Percentiles rank a stretch among this genome's conserved stretches.
Evolutionary conservation across 2,888 invertebrate species (phyloP).

Genomic region (Acanthosepion esculentum): DNA sequence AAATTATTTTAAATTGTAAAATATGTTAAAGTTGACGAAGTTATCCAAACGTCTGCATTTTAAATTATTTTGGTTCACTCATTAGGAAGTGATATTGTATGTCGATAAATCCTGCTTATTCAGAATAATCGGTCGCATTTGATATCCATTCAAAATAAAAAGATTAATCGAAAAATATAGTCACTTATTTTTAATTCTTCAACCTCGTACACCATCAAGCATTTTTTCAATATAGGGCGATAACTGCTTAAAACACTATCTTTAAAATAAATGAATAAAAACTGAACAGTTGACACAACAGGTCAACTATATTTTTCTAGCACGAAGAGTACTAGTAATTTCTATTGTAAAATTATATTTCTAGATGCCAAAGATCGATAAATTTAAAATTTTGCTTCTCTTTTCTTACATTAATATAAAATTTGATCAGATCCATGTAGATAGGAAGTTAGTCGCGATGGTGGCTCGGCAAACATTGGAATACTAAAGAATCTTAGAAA

Average conservation of each 20-base stretch:
- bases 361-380: neutral
- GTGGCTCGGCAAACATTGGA: neutral
- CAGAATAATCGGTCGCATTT: too few species aligned
- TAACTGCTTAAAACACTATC: neutral
- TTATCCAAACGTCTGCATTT: too few species aligned
- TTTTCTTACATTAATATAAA: neutral
- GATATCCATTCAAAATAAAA: too few species aligned
- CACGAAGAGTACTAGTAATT: neutral
- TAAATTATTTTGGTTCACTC: too few species aligned
- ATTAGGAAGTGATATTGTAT: too few species aligned
- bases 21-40: too few species aligned
- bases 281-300: neutral
- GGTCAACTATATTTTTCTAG: neutral
- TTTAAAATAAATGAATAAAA: neutral
- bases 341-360: neutral
- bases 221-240: neutral
- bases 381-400: neutral
- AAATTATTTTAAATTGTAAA: too few species aligned
- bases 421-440: neutral
- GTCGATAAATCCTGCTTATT: too few species aligned
- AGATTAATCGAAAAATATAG: too few species aligned
- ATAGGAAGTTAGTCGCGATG: neutral
- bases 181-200: neutral
- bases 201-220: neutral
- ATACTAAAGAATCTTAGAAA: neutral